Percentiles rank a stretch among this genome's conserved stretches.
Evolutionary conservation across 1,140 invertebrate genomes (phyloP).

Genomic region (Thaumetopoea pityocampa): DNA sequence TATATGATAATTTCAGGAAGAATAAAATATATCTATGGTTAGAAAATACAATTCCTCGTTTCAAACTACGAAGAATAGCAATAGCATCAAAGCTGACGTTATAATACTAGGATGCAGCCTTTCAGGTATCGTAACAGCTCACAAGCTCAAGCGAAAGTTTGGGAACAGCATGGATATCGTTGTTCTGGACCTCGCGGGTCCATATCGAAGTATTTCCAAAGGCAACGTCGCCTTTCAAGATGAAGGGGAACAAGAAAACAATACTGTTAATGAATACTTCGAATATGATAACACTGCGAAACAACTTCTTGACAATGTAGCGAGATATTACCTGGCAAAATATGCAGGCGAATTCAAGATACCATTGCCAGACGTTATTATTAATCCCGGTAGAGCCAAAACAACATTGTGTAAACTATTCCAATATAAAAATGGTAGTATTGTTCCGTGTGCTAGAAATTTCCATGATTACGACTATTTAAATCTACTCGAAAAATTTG

Average conservation of each 20-base stretch:
- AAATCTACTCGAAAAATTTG: constrained; percentile 48
- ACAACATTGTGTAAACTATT: constrained; percentile 47
- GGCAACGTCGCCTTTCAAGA: constrained; percentile 47
- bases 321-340: constrained; percentile 38
- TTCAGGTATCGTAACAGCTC: constrained; percentile 59
- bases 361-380: constrained; percentile 41
- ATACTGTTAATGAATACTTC: constrained; percentile 13
- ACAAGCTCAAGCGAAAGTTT: constrained; percentile 59
- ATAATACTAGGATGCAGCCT: constrained; percentile 63
- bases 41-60: not conserved
- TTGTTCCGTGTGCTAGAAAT: constrained; percentile 33
- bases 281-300: constrained; percentile 23
- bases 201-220: constrained; percentile 22
- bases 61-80: constrained; percentile 17
- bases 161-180: constrained; percentile 61
- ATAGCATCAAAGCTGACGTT: constrained; percentile 47
- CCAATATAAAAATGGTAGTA: constrained; percentile 44
- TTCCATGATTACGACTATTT: constrained; percentile 58
- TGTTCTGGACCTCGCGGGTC: constrained; percentile 41
- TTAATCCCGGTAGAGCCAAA: constrained; percentile 27
- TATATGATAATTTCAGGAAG: no score
- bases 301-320: constrained; percentile 34
- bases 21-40: not conserved
- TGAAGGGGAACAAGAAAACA: constrained; percentile 18
- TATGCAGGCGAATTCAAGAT: constrained; percentile 54